These are phyloP conservation scores for Drosophila neonasuta DNA, from an alignment of 2,888 invertebrate species.

Conservation along the genomic window DNA sequence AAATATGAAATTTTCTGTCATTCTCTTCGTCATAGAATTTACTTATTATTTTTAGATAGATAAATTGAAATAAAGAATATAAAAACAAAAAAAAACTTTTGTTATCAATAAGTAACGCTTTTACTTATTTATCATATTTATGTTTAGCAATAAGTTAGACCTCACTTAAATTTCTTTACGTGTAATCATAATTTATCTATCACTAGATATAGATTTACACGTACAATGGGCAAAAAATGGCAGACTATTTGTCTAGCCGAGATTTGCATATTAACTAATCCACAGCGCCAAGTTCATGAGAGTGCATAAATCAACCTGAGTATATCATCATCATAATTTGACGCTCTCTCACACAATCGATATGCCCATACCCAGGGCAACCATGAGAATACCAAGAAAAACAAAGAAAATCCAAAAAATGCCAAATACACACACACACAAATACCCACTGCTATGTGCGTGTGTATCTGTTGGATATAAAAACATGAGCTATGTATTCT, in stretches of 20 bases:
- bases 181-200: background rate
- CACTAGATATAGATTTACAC: background rate
- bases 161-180: background rate
- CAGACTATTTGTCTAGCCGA: background rate
- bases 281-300: background rate
- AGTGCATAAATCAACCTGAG: conserved; percentile 49
- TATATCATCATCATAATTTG: conserved; percentile 47
- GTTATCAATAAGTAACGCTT: too few relatives aligned
- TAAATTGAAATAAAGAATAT: too few relatives aligned
- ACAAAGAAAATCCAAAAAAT: conserved; percentile 41
- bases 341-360: conserved; percentile 56
- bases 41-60: too few relatives aligned
- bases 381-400: conserved; percentile 26
- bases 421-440: conserved; percentile 14
- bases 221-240: background rate
- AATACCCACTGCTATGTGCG: background rate
- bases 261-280: conserved; percentile 18
- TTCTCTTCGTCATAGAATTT: too few relatives aligned
- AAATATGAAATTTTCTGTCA: too few relatives aligned
- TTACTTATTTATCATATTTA: too few relatives aligned
- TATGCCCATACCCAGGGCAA: conserved; percentile 45
- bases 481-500: conserved; percentile 56
- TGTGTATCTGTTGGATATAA: conserved; percentile 33
- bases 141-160: too few relatives aligned
- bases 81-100: too few relatives aligned